Evolutionary conservation across 2,797 vertebrate species (phyloP), one percentile per base, ranked within the genome.

Genomic region (Mormyrus hasselquistii): DNA sequence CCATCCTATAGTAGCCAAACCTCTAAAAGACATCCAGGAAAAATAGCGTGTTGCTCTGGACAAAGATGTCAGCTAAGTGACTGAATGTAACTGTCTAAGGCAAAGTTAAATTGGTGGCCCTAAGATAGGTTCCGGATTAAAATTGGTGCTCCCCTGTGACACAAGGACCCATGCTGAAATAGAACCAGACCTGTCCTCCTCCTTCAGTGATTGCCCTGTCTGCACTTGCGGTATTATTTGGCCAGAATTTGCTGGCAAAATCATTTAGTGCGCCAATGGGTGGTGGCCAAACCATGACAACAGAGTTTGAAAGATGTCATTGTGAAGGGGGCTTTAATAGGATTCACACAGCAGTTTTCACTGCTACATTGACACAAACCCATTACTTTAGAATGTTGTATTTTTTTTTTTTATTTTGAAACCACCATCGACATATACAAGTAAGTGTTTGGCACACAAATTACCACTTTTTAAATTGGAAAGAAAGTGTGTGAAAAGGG

Each of bases 221-320:
- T 86, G 62, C 19, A 7, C 2, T 52, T 44, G 88, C n/a, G 1
- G 76, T 89, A 76, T 86, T 89, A 73, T 73, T 69, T 73, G 57
- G 47, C 62, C 49, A 44, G 84, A 89, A 47, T 73, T 86, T 76
- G 50, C 59, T 12, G 3, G 84, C 85, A 86, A 79, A 55, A 49
- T 89, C 84, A 89, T 87, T 89, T 89, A 76, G 73, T 57, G n/a
- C 29, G 10, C 19, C n/a, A 29, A 76, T 52, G 52, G 84, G 49
- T 84, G 49, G 14, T 19, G 83, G 44, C 7, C 57, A 59, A 82
- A 4, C 55, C 57, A 38, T 47, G 49, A 57, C 50, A 69, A 29
- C 19, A n/a, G 29, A 29, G 50, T 65, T 16, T 55, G 47, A 57
- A 76, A 16, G 49, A 38, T 44, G 29, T 22, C 84, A 47, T 44